A percentile compares a stretch with the other conserved stretches of the same genome.
Evolutionary conservation across 2,113 vertebrate genomes (phyloP).

Genomic region (Aphelocoma coerulescens): DNA sequence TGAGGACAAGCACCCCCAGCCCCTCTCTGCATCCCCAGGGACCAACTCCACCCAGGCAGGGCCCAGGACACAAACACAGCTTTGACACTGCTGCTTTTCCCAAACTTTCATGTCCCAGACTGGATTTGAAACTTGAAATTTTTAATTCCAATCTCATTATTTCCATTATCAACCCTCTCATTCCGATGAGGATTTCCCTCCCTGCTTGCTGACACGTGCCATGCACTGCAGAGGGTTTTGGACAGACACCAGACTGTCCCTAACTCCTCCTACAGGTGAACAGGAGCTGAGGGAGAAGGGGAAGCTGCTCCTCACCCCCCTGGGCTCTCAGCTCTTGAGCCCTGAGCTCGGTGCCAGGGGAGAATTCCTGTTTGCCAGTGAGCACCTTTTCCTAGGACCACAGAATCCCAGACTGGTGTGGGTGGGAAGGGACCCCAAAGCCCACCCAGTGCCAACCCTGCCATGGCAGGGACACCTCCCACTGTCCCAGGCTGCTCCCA

Average conservation of each 20-base stretch:
- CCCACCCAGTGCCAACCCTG: accelerated
- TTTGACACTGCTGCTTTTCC: neutral
- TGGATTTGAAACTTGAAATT: neutral
- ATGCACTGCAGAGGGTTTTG: accelerated
- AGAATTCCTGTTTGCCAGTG: neutral
- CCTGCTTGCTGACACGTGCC: accelerated
- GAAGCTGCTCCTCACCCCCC: neutral
- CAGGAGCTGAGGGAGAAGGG: neutral
- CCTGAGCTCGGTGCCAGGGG: accelerated
- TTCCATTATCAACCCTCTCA: neutral
- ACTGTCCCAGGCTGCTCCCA: neutral
- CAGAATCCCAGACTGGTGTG: neutral
- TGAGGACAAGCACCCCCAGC: neutral
- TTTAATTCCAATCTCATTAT: neutral
- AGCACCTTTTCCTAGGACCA: neutral
- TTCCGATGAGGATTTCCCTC: accelerated
- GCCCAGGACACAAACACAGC: neutral
- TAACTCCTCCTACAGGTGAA: accelerated
- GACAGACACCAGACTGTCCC: accelerated
- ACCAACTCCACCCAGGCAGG: neutral
- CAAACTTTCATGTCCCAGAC: accelerated
- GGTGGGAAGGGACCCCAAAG: accelerated
- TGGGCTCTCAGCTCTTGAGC: neutral
- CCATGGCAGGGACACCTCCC: neutral
- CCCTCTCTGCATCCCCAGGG: neutral